Evolutionary conservation across 2,888 invertebrate species (phyloP).

Genomic region (Papilio elwesi): DNA sequence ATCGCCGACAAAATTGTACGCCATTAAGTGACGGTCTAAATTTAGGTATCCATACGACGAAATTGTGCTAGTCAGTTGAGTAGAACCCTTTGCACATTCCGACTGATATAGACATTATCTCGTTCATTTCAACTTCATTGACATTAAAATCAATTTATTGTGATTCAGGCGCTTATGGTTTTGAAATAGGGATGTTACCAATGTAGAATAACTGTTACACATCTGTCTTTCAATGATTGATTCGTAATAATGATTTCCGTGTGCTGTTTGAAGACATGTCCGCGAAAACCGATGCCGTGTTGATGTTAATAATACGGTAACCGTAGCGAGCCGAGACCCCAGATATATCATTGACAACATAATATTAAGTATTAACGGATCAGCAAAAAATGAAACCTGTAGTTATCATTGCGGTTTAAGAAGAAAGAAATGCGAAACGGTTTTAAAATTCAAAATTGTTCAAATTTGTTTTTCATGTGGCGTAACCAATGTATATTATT

Average conservation of each 20-base stretch:
- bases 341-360: constrained; percentile 67
- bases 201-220: constrained; percentile 75
- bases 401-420: constrained; percentile 51
- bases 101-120: constrained; percentile 48
- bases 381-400: constrained; percentile 40
- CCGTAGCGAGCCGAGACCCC: constrained; percentile 61
- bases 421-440: constrained; percentile 22
- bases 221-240: constrained; percentile 72
- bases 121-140: constrained; percentile 43
- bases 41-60: constrained; percentile 73
- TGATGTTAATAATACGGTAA: constrained; percentile 71
- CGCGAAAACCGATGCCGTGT: constrained; percentile 63
- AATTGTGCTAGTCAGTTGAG: constrained; percentile 64
- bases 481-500: background rate
- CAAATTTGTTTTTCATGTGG: constrained; percentile 2
- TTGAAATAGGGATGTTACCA: constrained; percentile 48
- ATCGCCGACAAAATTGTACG: constrained; percentile 79
- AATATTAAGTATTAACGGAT: constrained; percentile 62
- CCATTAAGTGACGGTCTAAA: constrained; percentile 82
- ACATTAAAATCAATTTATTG: constrained; percentile 32
- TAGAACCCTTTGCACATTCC: constrained; percentile 64
- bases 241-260: constrained; percentile 67
- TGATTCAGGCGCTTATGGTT: constrained; percentile 14
- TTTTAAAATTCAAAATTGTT: constrained; percentile 53
- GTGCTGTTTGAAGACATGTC: constrained; percentile 68